phyloP scores from a whole-genome alignment of 2,888 invertebrate genomes.

The Euplexia lucipara region DNA sequence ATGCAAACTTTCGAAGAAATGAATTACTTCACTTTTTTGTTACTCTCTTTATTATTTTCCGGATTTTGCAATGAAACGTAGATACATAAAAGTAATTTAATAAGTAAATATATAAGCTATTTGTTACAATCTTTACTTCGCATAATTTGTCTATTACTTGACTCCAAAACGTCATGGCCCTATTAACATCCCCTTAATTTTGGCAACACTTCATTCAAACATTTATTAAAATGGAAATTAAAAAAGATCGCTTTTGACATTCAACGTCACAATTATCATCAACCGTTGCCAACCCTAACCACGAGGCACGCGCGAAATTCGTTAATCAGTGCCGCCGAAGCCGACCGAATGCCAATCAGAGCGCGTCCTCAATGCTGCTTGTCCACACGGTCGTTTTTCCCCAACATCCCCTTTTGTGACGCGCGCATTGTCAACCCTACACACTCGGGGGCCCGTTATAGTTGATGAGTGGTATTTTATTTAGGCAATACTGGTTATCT shows the following conservation, averaged over 20 bases:
- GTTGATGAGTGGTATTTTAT: slow-evolving; percentile 50
- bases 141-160: background rate
- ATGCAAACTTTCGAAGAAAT: slow-evolving; percentile 39
- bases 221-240: slow-evolving; percentile 9
- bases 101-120: too few relatives aligned
- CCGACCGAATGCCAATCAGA: slow-evolving; percentile 74
- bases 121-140: background rate
- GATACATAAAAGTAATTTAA: too few relatives aligned
- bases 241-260: slow-evolving; percentile 18
- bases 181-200: background rate
- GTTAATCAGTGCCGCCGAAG: slow-evolving; percentile 78
- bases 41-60: background rate
- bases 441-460: slow-evolving; percentile 23
- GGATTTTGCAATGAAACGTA: background rate
- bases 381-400: slow-evolving; percentile 62
- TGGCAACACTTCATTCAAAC: background rate
- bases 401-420: slow-evolving; percentile 57
- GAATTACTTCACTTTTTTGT: slow-evolving; percentile 32
- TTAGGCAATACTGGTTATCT: slow-evolving; percentile 47
- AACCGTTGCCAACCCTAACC: slow-evolving; percentile 53
- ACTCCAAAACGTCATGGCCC: background rate
- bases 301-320: slow-evolving; percentile 75
- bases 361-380: slow-evolving; percentile 70
- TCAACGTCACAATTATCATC: slow-evolving; percentile 29
- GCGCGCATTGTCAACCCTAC: slow-evolving; percentile 49